Percentiles rank a stretch among this genome's conserved stretches.
These are phyloP conservation scores for Physocephala rufipes DNA, from an alignment of 2,888 invertebrate genomes.

Conservation along the genomic window DNA sequence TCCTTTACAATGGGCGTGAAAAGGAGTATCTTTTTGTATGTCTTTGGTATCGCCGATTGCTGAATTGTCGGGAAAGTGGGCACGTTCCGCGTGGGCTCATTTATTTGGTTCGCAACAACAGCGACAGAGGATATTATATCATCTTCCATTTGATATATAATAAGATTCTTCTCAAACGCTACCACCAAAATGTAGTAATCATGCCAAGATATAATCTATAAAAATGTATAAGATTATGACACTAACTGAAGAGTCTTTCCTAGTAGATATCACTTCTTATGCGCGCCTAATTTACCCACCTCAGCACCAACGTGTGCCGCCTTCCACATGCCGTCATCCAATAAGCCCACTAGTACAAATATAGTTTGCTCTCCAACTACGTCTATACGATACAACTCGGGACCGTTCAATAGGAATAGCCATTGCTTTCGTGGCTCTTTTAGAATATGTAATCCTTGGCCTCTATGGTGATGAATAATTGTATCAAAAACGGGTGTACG, in stretches of 20 bases:
- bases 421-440: constrained; percentile 52
- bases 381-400: constrained; percentile 55
- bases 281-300: constrained; percentile 36
- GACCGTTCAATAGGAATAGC: constrained; percentile 57
- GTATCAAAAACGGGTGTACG: constrained; percentile 59
- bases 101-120: constrained; percentile 33
- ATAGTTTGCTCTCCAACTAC: constrained; percentile 51
- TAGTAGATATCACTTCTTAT: constrained; percentile 3
- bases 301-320: constrained; percentile 48
- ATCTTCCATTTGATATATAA: constrained; percentile 55
- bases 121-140: constrained; percentile 45
- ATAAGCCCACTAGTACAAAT: constrained; percentile 52
- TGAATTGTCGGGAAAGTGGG: constrained; percentile 55
- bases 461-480: constrained; percentile 51
- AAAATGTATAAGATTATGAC: constrained; percentile 5
- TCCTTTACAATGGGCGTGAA: constrained; percentile 48
- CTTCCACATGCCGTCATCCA: constrained; percentile 50
- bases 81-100: constrained; percentile 14
- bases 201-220: constrained; percentile 54
- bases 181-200: constrained; percentile 54
- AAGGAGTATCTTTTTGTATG: constrained; percentile 51
- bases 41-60: constrained; percentile 53
- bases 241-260: too few species aligned
- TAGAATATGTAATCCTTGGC: constrained; percentile 48
- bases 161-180: constrained; percentile 53